phyloP scores from a whole-genome alignment of 2,113 vertebrate genomes.

The Zapus hudsonius region DNA sequence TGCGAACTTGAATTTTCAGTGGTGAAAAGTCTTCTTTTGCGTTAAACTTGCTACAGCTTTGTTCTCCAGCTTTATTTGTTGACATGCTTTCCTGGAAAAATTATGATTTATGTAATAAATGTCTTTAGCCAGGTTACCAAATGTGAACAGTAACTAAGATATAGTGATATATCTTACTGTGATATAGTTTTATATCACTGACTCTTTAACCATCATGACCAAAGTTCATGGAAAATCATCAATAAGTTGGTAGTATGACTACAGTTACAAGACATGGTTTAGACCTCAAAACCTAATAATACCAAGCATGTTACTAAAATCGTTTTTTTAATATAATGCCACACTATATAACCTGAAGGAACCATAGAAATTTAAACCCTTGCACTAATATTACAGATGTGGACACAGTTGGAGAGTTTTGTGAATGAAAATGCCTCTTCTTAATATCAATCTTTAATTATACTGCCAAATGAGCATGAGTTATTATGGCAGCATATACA shows the following conservation, averaged over 20 bases:
- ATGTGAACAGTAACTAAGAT: neutral
- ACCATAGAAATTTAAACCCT: neutral
- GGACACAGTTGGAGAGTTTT: neutral
- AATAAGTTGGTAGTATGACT: neutral
- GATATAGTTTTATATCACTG: neutral
- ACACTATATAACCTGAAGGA: neutral
- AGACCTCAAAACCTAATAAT: neutral
- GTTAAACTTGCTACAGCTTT: neutral
- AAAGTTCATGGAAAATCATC: neutral
- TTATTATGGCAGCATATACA: constrained; percentile 38
- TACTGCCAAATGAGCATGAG: constrained; percentile 27
- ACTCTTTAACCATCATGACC: neutral
- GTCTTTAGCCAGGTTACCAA: neutral
- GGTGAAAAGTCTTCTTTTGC: neutral
- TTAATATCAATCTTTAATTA: constrained; percentile 41
- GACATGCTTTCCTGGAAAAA: neutral
- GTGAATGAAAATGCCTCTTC: constrained; percentile 2
- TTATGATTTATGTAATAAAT: neutral
- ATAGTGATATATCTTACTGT: neutral
- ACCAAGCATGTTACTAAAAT: neutral
- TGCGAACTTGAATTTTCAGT: neutral
- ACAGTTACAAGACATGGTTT: neutral
- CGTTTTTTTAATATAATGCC: no score
- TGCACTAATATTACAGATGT: neutral
- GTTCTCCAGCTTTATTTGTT: neutral